These are phyloP conservation scores for Arnoldichthys spilopterus DNA, from an alignment of 2,797 vertebrate species.

Conservation along the genomic window DNA sequence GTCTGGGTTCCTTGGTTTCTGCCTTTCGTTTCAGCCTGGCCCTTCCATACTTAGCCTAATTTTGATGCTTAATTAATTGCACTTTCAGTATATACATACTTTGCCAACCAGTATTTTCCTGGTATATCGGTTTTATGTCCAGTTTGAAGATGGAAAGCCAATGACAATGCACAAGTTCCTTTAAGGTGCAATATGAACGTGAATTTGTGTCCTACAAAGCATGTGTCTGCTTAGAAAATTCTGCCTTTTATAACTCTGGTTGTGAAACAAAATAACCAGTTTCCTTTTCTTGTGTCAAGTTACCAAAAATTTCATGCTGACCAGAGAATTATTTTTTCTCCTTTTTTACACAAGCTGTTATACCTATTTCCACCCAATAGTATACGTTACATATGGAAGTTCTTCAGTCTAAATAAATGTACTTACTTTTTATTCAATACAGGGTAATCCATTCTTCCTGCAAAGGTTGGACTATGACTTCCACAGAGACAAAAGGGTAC, in stretches of 20 bases:
- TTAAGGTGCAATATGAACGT: neutral
- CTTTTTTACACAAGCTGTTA: neutral
- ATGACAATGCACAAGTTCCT: neutral
- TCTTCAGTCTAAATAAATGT: neutral
- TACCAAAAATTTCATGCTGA: neutral
- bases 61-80: neutral
- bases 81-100: too few relatives aligned
- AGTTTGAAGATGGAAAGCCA: neutral
- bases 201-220: neutral
- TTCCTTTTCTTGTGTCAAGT: conserved; percentile 7
- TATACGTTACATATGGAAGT: neutral
- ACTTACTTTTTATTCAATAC: conserved; percentile 35
- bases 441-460: neutral
- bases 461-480: neutral
- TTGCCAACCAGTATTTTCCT: neutral
- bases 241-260: neutral
- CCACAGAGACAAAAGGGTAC: conserved; percentile 9
- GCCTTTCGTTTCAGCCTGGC: neutral
- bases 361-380: neutral
- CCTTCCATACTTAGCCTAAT: neutral
- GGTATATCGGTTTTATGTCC: neutral
- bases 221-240: neutral
- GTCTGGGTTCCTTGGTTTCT: neutral
- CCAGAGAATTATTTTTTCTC: too few relatives aligned
- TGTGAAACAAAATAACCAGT: neutral